Evolutionary conservation across 2,797 vertebrate species (phyloP), one percentile per base, ranked within the genome.

Genomic region (Dendrocincla fuliginosa): DNA sequence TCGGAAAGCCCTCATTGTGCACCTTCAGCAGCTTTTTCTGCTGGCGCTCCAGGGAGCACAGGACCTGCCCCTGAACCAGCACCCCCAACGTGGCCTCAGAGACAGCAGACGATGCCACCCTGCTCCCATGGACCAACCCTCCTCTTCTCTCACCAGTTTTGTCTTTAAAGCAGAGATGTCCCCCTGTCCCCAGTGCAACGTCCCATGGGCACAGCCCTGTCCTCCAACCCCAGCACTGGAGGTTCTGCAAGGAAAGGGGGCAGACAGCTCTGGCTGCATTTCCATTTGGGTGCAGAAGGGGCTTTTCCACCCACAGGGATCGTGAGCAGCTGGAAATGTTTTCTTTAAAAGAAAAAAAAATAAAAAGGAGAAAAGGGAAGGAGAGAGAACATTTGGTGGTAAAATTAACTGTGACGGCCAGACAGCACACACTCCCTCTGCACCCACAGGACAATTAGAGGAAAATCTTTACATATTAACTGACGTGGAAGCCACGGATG

Each of bases 381-480:
- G 61, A 64, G 56, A 82, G 28, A 73, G 30, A 30, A 84, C 44
- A 33, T 73, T 87, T 61, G 67, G 69, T 84, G 73, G 39, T 32
- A 87, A 96, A 96, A 92, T 93, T 59, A 89, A 90, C 67, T 55
- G 67, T 77, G 81, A 84, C 0, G 6, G 77, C 82, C 88, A 79
- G 79, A 56, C 50, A 83, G 61, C 88, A 84, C 91, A 89, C 15
- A 28, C 32, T 93, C 61, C 79, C 53, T 78, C 83, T 49, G 77
- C 77, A 92, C 85, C 85, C 87, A 56, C 83, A 85, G 76, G 50
- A 81, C 46, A 50, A 91, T 87, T 73, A 95, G 47, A 87, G 84
- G 50, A 81, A 96, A 91, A 87, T 71, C 87, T 87, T 91, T 90
- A 87, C 5, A 8, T 63, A 24, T 87, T 91, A 94, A 79, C 57